Evolutionary conservation across 2,888 invertebrate genomes (phyloP), one percentile per base, ranked within the genome.

Genomic region (Metopia argyrocephala): DNA sequence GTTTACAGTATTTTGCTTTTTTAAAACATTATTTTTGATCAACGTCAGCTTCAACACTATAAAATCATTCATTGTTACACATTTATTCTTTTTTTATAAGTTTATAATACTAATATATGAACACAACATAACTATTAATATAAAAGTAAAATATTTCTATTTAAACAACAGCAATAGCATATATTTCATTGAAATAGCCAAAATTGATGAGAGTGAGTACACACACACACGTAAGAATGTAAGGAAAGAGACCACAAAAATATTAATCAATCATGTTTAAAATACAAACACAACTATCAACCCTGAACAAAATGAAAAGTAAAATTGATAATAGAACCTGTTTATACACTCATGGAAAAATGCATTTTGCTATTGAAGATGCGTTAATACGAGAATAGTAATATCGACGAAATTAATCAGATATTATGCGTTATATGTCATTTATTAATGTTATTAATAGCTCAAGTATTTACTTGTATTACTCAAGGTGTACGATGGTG

Each of bases 1-100:
- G 50, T 52, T n/a, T 23, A 52, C 65, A 65, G 65, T 65, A 52
- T 65, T 52, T 65, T 20, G n/a, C 52, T 23, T 38, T 31, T 65
- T 0, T 9, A 52, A 52, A 46, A 31, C 21, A 65, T 52, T 65
- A 52, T 65, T 65, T 50, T 65, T 52, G 28, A 21, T 62, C 25
- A 64, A 38, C 15, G 38, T 64, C 62, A n/a, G n/a, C n/a, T n/a
- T n/a, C 20, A 25, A 64, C 62, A 48, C n/a, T 31, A 65, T 52
- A 65, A 31, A 65, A 65, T 65, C 31, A 31, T 50, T 65, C 50
- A 65, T 31, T 52, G 15, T 65, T 38, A 38, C 52, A 65, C 28
- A 31, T 7, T 50, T 23, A 21, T 31, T 28, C 50, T 31, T 31
- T 52, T 15, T 65, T 52, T 15, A 62, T 38, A 23, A 52, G 15